Evolutionary conservation across 2,113 vertebrate species (phyloP).

Genomic region (Plestiodon gilberti): DNA sequence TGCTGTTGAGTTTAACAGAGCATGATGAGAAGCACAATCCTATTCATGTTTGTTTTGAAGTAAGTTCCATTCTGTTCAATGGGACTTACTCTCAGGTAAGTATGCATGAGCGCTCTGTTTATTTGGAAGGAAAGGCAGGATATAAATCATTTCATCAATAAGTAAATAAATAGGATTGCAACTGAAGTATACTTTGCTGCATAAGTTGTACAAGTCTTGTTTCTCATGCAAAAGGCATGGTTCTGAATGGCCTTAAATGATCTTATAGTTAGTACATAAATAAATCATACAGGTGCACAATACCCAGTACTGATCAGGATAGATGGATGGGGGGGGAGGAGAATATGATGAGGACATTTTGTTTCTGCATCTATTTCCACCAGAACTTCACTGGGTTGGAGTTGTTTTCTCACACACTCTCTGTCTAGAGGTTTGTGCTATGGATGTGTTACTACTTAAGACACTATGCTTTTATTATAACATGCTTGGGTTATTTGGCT

Average conservation of each 20-base stretch:
- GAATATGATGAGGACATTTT: neutral
- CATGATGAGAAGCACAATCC: no score
- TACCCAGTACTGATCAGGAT: neutral
- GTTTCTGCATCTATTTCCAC: neutral
- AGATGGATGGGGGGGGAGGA: neutral
- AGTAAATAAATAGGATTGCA: no score
- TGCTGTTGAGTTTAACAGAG: neutral
- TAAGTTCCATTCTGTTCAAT: no score
- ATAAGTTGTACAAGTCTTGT: neutral
- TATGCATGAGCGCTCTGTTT: no score
- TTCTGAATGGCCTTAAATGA: neutral
- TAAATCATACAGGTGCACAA: neutral
- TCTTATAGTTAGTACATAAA: neutral
- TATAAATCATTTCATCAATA: no score
- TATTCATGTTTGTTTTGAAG: no score
- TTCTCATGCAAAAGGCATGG: neutral
- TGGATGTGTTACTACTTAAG: neutral
- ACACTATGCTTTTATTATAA: neutral
- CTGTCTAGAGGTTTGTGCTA: neutral
- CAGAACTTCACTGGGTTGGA: neutral
- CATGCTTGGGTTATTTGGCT: neutral
- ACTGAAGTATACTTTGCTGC: neutral
- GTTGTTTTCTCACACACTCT: neutral
- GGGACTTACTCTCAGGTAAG: no score
- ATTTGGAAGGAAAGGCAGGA: no score